Percentiles rank a stretch among this genome's conserved stretches.
Conservation (phyloP, 92 coral and sea anemone genomes). For the Epizoanthus illoricatus region DNA sequence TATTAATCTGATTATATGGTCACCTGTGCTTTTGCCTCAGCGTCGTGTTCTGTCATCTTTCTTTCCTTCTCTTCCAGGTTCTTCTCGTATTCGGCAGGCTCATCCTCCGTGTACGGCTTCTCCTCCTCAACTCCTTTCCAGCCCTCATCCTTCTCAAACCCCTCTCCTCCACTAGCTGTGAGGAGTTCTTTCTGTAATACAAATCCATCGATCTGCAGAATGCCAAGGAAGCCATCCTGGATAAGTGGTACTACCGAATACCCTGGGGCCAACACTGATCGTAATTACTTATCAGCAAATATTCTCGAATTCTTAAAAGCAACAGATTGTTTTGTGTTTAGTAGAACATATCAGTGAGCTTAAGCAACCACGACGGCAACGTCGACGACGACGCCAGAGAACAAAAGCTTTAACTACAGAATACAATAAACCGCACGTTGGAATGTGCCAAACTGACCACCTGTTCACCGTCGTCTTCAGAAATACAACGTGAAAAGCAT, state of each 20-base stretch:
- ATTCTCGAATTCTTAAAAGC: no score
- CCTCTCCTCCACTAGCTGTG: conserved; percentile 76
- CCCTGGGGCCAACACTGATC: not conserved
- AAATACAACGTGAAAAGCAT: no score
- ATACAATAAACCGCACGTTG: no score
- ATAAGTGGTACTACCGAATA: not conserved
- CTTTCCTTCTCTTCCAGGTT: conserved; percentile 61
- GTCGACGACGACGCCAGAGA: no score
- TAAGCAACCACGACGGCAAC: no score
- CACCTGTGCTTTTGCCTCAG: conserved; percentile 17
- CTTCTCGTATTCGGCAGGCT: conserved; percentile 82
- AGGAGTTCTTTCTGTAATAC: conserved; percentile 86
- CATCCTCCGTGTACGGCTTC: conserved; percentile 87
- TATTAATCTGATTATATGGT: no score
- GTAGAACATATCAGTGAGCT: no score
- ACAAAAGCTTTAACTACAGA: no score
- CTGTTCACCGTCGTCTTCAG: no score
- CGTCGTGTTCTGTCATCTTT: conserved; percentile 37
- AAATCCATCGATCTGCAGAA: conserved; percentile 88
- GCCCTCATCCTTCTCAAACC: conserved; percentile 95
- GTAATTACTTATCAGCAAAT: not conserved
- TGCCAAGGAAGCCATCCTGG: no score
- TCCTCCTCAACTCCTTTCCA: conserved; percentile 94
- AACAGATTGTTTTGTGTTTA: no score
- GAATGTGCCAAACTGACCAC: no score